phyloP scores from a whole-genome alignment of 2,888 invertebrate genomes.

The Ormia ochracea region DNA sequence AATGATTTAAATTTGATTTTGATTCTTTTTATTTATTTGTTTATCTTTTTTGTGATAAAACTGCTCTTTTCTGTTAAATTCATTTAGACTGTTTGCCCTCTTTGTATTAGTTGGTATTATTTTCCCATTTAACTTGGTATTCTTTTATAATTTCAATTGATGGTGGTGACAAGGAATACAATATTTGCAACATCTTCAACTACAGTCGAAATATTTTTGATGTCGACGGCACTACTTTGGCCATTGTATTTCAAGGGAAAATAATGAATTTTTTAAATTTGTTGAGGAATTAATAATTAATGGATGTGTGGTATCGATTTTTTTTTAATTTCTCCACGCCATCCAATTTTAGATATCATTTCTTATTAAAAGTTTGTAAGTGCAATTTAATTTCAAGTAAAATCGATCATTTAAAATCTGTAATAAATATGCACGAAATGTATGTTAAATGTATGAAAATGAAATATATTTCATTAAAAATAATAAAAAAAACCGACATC shows the following conservation, averaged over 20 bases:
- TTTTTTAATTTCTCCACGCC: no score
- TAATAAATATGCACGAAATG: no score
- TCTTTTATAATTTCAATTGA: slow-evolving; percentile 54
- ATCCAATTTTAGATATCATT: no score
- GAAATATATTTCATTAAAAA: neutral
- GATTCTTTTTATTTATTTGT: slow-evolving; percentile 52
- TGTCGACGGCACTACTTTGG: neutral
- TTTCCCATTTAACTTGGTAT: slow-evolving; percentile 34
- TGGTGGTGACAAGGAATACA: slow-evolving; percentile 16
- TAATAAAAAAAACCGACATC: neutral
- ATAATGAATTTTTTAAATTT: neutral
- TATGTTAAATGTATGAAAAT: neutral
- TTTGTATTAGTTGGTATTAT: slow-evolving; percentile 24
- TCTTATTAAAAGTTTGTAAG: no score
- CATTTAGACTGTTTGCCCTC: slow-evolving; percentile 57
- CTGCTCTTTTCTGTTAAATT: slow-evolving; percentile 56
- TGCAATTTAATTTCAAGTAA: no score
- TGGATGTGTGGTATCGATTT: no score
- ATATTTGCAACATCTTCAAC: neutral
- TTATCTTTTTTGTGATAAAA: slow-evolving; percentile 22
- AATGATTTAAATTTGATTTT: slow-evolving; percentile 65
- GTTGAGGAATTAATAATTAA: neutral
- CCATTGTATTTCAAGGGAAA: neutral
- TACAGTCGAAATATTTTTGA: neutral
- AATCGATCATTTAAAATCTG: no score